Conservation (phyloP, 37 sponge, comb jelly and placozoan genomes). For the Chondrosia reniformis region DNA sequence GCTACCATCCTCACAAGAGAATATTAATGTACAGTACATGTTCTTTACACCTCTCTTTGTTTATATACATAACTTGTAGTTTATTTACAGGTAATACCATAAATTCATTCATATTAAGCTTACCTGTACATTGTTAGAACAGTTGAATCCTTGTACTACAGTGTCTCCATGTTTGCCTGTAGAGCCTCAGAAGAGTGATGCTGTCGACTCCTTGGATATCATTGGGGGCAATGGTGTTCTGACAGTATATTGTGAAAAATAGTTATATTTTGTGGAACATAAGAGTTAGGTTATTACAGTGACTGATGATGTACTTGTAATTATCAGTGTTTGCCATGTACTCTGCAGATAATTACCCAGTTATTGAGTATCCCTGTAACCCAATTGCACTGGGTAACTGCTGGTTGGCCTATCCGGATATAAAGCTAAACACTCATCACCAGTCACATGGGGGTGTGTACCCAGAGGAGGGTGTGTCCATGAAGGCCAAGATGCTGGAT, state of each 20-base stretch:
- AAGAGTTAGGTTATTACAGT: neutral
- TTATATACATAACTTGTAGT: too few relatives aligned
- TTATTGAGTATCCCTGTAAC: constrained; percentile 48
- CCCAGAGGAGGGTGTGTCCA: constrained; percentile 37
- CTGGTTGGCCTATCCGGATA: constrained; percentile 90
- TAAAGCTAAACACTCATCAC: constrained; percentile 50
- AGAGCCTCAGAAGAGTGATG: constrained; percentile 18
- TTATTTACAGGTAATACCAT: too few relatives aligned
- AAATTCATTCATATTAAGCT: too few relatives aligned
- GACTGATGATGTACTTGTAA: neutral
- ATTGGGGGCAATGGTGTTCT: constrained; percentile 52
- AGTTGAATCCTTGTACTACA: too few relatives aligned
- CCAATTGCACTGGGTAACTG: constrained; percentile 84
- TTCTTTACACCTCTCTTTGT: too few relatives aligned
- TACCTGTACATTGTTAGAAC: too few relatives aligned
- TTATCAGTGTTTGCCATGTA: neutral
- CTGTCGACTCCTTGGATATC: constrained; percentile 49
- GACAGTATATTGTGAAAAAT: too few relatives aligned
- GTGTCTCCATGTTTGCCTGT: too few relatives aligned
- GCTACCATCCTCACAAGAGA: too few relatives aligned
- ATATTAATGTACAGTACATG: too few relatives aligned
- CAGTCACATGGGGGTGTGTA: constrained; percentile 75
- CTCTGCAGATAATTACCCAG: constrained; percentile 52
- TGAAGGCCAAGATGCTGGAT: constrained; percentile 36
- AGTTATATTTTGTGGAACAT: neutral